Evolutionary conservation across 1,140 invertebrate genomes (phyloP), one percentile per base, ranked within the genome.

Genomic region (Leucophenga varia): DNA sequence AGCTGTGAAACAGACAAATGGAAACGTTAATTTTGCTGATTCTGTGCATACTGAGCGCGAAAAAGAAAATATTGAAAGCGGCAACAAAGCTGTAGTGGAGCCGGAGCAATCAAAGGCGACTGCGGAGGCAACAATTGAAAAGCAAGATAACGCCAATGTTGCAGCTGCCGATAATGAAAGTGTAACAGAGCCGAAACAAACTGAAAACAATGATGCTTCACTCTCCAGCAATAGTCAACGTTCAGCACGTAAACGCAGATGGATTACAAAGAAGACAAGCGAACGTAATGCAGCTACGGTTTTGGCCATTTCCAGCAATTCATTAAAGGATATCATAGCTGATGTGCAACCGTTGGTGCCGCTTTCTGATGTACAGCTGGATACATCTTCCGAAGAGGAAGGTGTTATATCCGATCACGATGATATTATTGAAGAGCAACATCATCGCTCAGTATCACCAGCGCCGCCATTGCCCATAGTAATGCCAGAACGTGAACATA

Each of bases 251-350:
- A 74, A 74, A 52, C 65, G 72, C 8, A 65, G 56, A 40, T 75
- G 73, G 73, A 38, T 74, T 5, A 64, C 63, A 14, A 67, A 72
- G 31, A 74, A 70, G 31, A 43, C 47, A 4, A 38, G 42, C 4
- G 71, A 75, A 36, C 55, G 58, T 7, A 77, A 76, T 31, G 75
- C 78, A 34, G n/a, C n/a, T n/a, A 78, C 78, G 21, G 78, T 80
- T 34, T 65, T 82, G 32, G 80, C 78, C 18, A 82, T 82, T 46
- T 81, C 81, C 12, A 81, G 80, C 13, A 81, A 82, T 72, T 75
- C 81, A 19, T 60, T 82, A 1, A 82, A 81, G 61, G 79, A 81
- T 56, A 78, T 82, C 19, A 82, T 82, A 54, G 77, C 80, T 6
- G 79, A 81, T 73, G 80, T 81, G 3, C 78, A 78, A 5, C 58